Conservation (phyloP, 2,113 vertebrate species). For the Elephantulus edwardii region DNA sequence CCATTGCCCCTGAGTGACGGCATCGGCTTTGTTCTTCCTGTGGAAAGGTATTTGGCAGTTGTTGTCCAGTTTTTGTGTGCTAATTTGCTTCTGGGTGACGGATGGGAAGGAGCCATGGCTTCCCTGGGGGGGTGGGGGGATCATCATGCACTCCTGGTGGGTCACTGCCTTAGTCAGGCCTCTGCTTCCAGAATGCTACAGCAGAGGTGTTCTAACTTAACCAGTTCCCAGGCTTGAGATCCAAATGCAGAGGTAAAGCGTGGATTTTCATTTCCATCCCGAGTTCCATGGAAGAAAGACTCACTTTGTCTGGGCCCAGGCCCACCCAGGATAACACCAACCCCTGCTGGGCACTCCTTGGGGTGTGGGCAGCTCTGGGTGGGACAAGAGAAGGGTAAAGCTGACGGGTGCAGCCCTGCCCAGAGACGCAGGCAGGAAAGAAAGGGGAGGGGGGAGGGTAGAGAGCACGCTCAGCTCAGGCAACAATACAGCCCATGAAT, state of each 20-base stretch:
- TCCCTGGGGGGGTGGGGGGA: neutral
- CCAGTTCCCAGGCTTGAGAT: neutral
- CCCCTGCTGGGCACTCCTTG: neutral
- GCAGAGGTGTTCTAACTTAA: neutral
- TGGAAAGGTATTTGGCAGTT: neutral
- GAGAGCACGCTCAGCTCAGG: neutral
- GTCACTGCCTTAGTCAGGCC: neutral
- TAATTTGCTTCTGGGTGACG: neutral
- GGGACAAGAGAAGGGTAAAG: accelerated
- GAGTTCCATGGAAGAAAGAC: neutral
- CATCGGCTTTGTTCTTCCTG: accelerated
- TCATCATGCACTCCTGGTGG: neutral
- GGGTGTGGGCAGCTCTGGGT: neutral
- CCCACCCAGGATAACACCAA: accelerated
- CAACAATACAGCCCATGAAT: conserved; percentile 40
- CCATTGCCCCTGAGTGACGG: neutral
- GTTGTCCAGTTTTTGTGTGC: neutral
- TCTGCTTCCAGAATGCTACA: neutral
- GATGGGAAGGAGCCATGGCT: no score
- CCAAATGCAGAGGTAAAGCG: neutral
- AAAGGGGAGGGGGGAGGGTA: neutral
- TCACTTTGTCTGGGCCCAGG: neutral
- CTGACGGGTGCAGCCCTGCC: neutral
- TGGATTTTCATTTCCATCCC: neutral
- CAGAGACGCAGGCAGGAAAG: neutral